Base-by-base conservation (phyloP, 1,140 invertebrate species). In the Drosophila bipectinata region DNA sequence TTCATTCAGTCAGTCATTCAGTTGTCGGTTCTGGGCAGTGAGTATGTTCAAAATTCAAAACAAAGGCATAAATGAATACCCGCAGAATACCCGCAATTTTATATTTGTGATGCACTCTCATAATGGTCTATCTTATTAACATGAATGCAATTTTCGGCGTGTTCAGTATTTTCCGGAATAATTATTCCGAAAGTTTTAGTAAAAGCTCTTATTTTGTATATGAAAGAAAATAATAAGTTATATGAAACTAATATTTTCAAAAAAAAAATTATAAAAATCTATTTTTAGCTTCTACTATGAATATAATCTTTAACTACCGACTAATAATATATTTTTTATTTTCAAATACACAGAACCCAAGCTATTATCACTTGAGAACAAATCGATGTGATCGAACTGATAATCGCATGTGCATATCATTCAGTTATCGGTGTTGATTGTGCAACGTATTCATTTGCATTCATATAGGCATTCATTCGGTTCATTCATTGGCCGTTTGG, bases 1-100 rank as follows among this genome's bases (percentile, higher is more conserved):
- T n/a, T 60, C 49, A 74, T 30, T 62, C 62, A 34, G 14, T 48
- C 53, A 71, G 1, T 62, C 62, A 34, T 12, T 48, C 47, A 71
- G 1, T 51, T 39, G 39, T 30, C 10, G 49, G 32, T 30, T 30
- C 26, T 28, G 26, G 26, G 26, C 6, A 28, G 26, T 28, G 26
- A 28, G 26, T 28, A 28, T 28, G 30, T 49, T 62, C 15, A 44
- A 21, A 32, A 32, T 30, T 14, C 24, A 26, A 1, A 49, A 67
- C 30, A 32, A 67, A 12, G 44, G 44, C 48, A 66, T 48, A 34
- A n/a, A 55, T 55, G 44, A 66, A 51, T 44, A 59, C 56, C 68
- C 55, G 49, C 49, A 68, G 30, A 45, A 21, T 15, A 15, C 15
- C 15, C 15, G 15, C 15, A 21, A 21, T 21, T 2, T 3, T 21